Base-by-base conservation (phyloP, 2,888 invertebrate genomes). In the Busseola fusca region DNA sequence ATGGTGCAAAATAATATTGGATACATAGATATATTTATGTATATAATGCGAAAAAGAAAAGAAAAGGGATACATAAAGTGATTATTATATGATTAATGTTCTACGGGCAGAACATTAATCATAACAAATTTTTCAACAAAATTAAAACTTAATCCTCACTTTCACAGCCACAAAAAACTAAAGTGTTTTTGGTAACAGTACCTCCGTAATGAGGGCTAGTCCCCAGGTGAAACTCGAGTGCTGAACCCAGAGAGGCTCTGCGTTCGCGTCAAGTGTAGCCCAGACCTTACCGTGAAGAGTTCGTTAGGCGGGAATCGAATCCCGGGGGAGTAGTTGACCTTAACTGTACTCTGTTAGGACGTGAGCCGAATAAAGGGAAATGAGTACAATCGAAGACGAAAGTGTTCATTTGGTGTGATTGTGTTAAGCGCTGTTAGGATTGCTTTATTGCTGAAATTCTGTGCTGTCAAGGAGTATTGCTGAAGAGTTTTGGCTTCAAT, bases 281-380 rank as follows among this genome's bases (percentile, higher is more conserved):
- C 60, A 27, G 34, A 42, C 81, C 62, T 78, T 81, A 84, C 66
- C 59, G 52, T 70, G 80, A 84, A 85, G 86, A 88, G 89, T 92
- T 92, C 89, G 91, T 91, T 92, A 91, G 87, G 78, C 70, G 76
- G 70, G 87, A 85, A 85, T 87, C 87, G 86, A 88, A 87, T 84
- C 89, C 85, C 85, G 62, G 57, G 74, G 87, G 88, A 84, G 86
- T 82, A 87, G 87, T 89, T 86, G 82, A 78, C 79, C 81, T 78
- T 82, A 84, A 84, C 84, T 84, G 82, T 84, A 64, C 73, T 78
- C 74, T 74, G 80, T 66, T 72, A 67, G 69, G 72, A 82, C 84
- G 85, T 84, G 84, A 84, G 65, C 60, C 7, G 84, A 84, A 85
- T 85, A 67, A 69, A 74, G 70, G 81, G 74, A 82, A 81, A 72